phyloP scores from a whole-genome alignment of 1,140 invertebrate genomes.

The Drosophila pachea region DNA sequence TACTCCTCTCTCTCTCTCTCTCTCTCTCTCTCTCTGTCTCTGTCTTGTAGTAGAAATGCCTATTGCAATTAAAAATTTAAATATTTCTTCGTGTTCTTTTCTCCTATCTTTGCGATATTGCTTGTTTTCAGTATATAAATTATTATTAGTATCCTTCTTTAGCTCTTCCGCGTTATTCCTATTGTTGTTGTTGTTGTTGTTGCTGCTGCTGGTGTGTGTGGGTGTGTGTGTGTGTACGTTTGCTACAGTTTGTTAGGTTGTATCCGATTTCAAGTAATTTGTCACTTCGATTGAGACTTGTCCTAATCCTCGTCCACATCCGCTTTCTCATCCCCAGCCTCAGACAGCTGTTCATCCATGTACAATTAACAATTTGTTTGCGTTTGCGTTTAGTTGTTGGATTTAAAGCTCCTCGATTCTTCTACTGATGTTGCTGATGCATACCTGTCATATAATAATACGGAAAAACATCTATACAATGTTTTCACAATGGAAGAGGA shows the following conservation, averaged over 20 bases:
- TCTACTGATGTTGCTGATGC: slow-evolving; percentile 39
- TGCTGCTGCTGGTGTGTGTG: slow-evolving; percentile 18
- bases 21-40: slow-evolving; percentile 23
- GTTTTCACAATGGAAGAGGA: slow-evolving; percentile 56
- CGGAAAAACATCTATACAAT: slow-evolving; percentile 73
- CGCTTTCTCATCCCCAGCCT: too few relatives aligned
- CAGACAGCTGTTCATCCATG: slow-evolving; percentile 36
- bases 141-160: slow-evolving; percentile 39
- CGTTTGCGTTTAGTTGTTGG: slow-evolving; percentile 43
- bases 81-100: slow-evolving; percentile 25
- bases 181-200: slow-evolving; percentile 21
- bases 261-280: slow-evolving; percentile 62
- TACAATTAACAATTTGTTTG: slow-evolving; percentile 42
- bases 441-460: slow-evolving; percentile 68
- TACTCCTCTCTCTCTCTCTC: slow-evolving; percentile 33
- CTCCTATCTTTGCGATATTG: slow-evolving; percentile 17
- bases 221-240: slow-evolving; percentile 29
- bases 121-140: slow-evolving; percentile 51
- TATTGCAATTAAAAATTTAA: slow-evolving; percentile 66
- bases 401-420: slow-evolving; percentile 29
- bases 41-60: slow-evolving; percentile 44
- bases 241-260: slow-evolving; percentile 44
- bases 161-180: slow-evolving; percentile 14
- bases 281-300: slow-evolving; percentile 45
- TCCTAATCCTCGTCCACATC: slow-evolving; percentile 14